Base-by-base conservation (phyloP, 2,888 invertebrate species). In the Thyatira batis region DNA sequence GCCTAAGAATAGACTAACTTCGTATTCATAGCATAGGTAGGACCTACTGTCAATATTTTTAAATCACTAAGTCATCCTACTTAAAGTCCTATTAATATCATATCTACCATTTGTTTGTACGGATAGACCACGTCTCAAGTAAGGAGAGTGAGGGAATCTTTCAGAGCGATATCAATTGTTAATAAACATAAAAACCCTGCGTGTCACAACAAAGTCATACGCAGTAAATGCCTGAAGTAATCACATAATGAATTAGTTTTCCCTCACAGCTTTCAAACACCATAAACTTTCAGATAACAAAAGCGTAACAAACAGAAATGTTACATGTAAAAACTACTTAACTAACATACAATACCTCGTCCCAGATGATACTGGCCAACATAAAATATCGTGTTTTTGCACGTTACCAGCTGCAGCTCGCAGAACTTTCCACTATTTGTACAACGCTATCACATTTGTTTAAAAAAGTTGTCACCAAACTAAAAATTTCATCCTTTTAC, bases 371-470 rank as follows among this genome's bases (percentile, higher is more conserved):
- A 63, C 63, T 63, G 20, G 45, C 50, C 54, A 59, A 53, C 57
- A 53, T 58, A 67, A 67, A 70, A 65, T 55, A 60, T 55, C 30
- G 45, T 60, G 57, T 63, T 63, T 67, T 61, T 58, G 65, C 54
- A 60, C 61, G 61, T 65, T 45, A 33, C 57, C 54, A 39, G 52
- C 51, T 58, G 58, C 55, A 51, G 50, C 54, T 39, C 39, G 55
- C 46, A 60, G 63, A 51, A 69, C 61, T 69, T 63, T 39, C 6
- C 45, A 53, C 58, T 53, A 53, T 52, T 61, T 62, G 57, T 39
- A 59, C 58, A 33, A 57, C 56, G 49, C 53, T 57, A 58, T 49
- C 53, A 52, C 52, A 23, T 44, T 45, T 30, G 10, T 30, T 54
- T 49, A 54, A 60, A 60, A 63, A 69, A 67, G 60, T 70, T 67